Evolutionary conservation across 1,140 invertebrate genomes (phyloP).

Genomic region (Apolygus lucorum): DNA sequence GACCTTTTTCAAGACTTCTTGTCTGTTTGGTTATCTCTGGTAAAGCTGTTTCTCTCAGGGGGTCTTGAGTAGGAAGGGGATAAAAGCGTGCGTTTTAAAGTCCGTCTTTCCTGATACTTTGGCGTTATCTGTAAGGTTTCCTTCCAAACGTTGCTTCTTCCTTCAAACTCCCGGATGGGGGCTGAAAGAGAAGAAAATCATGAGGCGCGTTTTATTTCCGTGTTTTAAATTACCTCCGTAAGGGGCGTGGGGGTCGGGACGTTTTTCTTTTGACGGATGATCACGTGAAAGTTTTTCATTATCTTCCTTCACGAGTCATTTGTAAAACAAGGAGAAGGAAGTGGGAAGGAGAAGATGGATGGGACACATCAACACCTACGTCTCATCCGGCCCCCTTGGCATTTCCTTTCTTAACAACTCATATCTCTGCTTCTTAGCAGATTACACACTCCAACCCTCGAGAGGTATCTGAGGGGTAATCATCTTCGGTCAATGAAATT

Average conservation of each 20-base stretch:
- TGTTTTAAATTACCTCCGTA: conserved; percentile 7
- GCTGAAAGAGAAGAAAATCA: not conserved
- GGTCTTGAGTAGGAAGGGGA: not conserved
- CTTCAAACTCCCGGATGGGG: not conserved
- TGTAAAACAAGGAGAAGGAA: not conserved
- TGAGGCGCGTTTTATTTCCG: not conserved
- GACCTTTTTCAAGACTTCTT: not conserved
- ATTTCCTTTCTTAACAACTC: too few species aligned
- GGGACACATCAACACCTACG: conserved; percentile 7
- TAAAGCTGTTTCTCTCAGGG: not conserved
- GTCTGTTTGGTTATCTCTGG: not conserved
- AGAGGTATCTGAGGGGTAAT: too few species aligned
- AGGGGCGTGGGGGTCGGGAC: not conserved
- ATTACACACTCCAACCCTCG: too few species aligned
- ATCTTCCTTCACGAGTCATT: conserved; percentile 11
- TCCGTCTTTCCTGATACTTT: conserved; percentile 8
- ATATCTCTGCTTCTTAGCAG: too few species aligned
- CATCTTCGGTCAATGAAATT: too few species aligned
- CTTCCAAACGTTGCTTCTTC: not conserved
- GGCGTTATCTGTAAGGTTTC: conserved; percentile 1
- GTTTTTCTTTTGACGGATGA: conserved; percentile 11
- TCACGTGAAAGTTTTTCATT: conserved; percentile 12
- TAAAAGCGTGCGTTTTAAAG: not conserved
- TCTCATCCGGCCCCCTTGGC: not conserved
- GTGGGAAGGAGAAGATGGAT: not conserved